Conservation (phyloP, 2,797 vertebrate genomes). For the Sebastes minor region DNA sequence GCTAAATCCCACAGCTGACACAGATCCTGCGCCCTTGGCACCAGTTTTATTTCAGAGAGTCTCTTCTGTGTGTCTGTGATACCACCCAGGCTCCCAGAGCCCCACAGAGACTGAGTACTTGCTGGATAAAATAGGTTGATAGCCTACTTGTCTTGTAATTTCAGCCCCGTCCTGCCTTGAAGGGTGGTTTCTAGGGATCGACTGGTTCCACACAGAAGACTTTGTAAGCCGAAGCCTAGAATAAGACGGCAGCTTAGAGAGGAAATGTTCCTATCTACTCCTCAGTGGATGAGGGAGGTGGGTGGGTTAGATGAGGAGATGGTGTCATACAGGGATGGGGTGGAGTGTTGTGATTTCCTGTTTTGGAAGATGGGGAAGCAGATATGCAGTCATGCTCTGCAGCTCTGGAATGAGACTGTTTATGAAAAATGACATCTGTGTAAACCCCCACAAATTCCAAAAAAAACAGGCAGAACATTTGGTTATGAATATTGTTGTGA, state of each 20-base stretch:
- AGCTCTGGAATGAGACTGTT: slow-evolving; percentile 58
- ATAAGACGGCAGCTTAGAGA: background rate
- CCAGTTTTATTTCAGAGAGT: slow-evolving; percentile 27
- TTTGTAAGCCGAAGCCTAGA: slow-evolving; percentile 19
- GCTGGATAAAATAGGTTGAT: slow-evolving; percentile 44
- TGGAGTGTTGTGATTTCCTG: slow-evolving; percentile 76
- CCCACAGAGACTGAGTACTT: slow-evolving; percentile 5
- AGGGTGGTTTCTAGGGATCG: slow-evolving; percentile 24
- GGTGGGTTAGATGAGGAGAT: slow-evolving; percentile 29
- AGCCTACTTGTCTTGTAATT: slow-evolving; percentile 52
- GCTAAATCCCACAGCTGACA: slow-evolving; percentile 28
- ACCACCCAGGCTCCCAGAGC: slow-evolving; percentile 2
- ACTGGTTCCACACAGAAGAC: background rate
- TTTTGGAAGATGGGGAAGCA: slow-evolving; percentile 65
- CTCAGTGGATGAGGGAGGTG: slow-evolving; percentile 11
- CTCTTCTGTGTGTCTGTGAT: slow-evolving; percentile 28
- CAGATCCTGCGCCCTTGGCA: slow-evolving; percentile 30
- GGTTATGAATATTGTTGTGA: background rate
- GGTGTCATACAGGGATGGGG: slow-evolving; percentile 61
- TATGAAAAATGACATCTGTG: background rate
- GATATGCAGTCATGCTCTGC: slow-evolving; percentile 58
- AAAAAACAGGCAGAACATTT: background rate
- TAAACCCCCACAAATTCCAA: background rate
- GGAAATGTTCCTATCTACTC: background rate
- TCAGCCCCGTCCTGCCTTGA: slow-evolving; percentile 15